These are phyloP conservation scores for Morinoia aosen DNA, from an alignment of 2,888 invertebrate genomes.

Conservation along the genomic window DNA sequence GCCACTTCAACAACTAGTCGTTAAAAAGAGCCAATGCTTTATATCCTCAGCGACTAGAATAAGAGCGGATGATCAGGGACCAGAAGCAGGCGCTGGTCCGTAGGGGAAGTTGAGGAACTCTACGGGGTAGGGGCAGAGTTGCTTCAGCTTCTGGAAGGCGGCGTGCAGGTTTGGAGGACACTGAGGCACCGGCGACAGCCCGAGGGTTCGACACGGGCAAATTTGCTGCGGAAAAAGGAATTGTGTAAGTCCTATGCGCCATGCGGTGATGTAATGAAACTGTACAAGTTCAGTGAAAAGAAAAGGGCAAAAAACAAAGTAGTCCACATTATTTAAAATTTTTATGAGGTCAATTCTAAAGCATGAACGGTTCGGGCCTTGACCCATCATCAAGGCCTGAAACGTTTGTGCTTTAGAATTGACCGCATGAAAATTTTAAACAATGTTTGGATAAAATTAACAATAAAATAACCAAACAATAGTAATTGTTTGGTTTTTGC, in stretches of 20 bases:
- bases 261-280: neutral
- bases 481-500: too few species aligned
- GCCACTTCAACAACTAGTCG: neutral
- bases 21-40: neutral
- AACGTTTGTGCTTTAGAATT: too few species aligned
- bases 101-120: conserved; percentile 7
- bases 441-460: too few species aligned
- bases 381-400: too few species aligned
- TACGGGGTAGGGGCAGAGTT: neutral
- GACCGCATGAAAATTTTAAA: too few species aligned
- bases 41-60: neutral
- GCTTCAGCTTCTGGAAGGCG: neutral
- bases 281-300: too few species aligned
- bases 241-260: neutral
- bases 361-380: too few species aligned
- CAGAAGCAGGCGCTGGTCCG: neutral
- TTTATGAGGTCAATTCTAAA: too few species aligned
- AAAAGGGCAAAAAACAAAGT: too few species aligned
- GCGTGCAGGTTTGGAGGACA: neutral
- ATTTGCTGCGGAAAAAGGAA: conserved; percentile 16
- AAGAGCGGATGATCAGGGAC: neutral
- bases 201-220: conserved; percentile 7
- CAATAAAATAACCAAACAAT: too few species aligned
- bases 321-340: too few species aligned
- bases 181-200: neutral